phyloP scores from a whole-genome alignment of 2,888 invertebrate species.

The Scaptomyza parva region DNA sequence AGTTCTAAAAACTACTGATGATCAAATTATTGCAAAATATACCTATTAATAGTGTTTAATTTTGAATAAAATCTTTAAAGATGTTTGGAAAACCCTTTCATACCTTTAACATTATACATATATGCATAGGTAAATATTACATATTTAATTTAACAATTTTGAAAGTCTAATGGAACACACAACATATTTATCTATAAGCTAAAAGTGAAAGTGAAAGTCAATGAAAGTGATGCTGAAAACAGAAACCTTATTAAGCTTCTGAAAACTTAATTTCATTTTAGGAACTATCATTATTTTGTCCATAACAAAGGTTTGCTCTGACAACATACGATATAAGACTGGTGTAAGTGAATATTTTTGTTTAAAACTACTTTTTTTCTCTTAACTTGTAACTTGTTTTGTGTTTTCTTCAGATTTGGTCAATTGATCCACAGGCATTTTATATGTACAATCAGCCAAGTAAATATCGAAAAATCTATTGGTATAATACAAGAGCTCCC shows the following conservation, averaged over 20 bases:
- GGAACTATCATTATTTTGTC: slow-evolving; percentile 3
- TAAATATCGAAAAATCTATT: not conserved
- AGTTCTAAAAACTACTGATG: too few species aligned
- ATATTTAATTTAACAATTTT: not conserved
- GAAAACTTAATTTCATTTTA: slow-evolving; percentile 1
- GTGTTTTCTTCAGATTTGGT: slow-evolving; percentile 11
- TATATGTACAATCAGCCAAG: slow-evolving; percentile 13
- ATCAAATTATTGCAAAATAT: not conserved
- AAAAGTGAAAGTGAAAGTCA: slow-evolving; percentile 9
- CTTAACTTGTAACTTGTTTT: not conserved
- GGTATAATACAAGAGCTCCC: slow-evolving; percentile 6
- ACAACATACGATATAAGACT: slow-evolving; percentile 5
- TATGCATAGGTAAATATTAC: slow-evolving; percentile 4
- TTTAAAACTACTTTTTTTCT: not conserved
- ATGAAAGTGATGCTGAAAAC: not conserved
- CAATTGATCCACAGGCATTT: slow-evolving; percentile 13
- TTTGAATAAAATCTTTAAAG: not conserved
- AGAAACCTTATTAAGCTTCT: too few species aligned
- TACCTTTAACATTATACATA: slow-evolving; percentile 6
- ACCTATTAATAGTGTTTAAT: not conserved
- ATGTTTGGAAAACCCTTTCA: slow-evolving; percentile 9
- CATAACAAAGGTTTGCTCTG: slow-evolving; percentile 8
- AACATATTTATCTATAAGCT: not conserved
- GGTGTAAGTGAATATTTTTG: not conserved
- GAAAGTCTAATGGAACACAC: not conserved